Conservation (phyloP, 2,113 vertebrate species). For the Oreotragus oreotragus region DNA sequence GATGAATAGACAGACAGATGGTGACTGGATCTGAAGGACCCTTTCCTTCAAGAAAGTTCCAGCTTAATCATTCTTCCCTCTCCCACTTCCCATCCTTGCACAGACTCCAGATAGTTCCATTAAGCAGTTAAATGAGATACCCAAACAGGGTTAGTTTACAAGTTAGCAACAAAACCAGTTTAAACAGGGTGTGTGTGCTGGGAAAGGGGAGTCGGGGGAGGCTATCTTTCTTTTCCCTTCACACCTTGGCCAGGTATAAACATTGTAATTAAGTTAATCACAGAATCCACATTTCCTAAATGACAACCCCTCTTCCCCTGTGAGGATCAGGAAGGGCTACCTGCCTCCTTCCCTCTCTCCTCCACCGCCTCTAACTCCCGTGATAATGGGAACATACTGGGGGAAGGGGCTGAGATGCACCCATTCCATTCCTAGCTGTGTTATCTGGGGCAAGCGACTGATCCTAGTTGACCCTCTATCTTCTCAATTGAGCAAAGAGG, state of each 20-base stretch:
- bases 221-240: not conserved
- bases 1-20: no score
- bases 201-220: not conserved
- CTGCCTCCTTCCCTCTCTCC: not conserved
- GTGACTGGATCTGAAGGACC: not conserved
- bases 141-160: not conserved
- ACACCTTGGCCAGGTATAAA: not conserved
- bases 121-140: not conserved
- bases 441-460: no score
- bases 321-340: not conserved
- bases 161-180: not conserved
- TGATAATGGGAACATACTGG: not conserved
- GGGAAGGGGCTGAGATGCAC: not conserved
- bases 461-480: not conserved
- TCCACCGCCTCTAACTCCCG: accelerated
- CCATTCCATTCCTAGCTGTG: not conserved
- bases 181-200: not conserved
- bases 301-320: not conserved
- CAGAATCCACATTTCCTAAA: not conserved
- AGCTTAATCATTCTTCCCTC: not conserved
- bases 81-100: not conserved
- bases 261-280: not conserved
- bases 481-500: not conserved
- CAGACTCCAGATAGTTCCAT: not conserved
- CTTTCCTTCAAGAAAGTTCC: not conserved